phyloP scores from a whole-genome alignment of 2,797 vertebrate genomes.

The Scyliorhinus canicula region DNA sequence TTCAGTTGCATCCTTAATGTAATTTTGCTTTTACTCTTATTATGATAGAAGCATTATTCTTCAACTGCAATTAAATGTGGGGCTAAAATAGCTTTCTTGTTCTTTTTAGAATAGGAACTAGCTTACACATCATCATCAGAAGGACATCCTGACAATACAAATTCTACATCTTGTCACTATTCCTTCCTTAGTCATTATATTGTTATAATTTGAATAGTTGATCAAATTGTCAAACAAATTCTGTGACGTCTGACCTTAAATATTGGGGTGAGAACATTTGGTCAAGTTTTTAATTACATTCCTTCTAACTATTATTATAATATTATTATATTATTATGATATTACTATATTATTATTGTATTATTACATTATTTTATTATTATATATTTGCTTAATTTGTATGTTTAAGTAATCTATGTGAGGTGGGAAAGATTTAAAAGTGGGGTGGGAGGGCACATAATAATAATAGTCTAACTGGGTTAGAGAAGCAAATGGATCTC shows the following conservation, averaged over 20 bases:
- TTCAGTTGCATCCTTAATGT: not conserved
- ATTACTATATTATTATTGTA: no score
- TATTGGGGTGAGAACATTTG: not conserved
- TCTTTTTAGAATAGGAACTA: not conserved
- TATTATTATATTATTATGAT: no score
- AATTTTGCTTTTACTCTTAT: not conserved
- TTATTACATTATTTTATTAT: no score
- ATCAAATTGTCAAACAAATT: not conserved
- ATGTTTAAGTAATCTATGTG: not conserved
- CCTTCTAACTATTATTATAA: not conserved
- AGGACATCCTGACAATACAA: not conserved
- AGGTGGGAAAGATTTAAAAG: no score
- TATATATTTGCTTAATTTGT: not conserved
- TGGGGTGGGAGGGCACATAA: no score
- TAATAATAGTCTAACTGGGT: no score
- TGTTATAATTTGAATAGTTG: not conserved
- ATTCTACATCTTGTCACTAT: not conserved
- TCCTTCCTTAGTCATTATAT: not conserved
- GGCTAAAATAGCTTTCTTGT: not conserved
- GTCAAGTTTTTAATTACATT: not conserved
- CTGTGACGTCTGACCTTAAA: not conserved
- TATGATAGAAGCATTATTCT: not conserved
- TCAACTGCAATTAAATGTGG: not conserved
- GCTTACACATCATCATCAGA: not conserved
- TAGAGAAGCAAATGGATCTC: no score